A percentile compares a stretch with the other conserved stretches of the same genome.
Evolutionary conservation across 2,888 invertebrate species (phyloP).

Genomic region (Luperina testacea): DNA sequence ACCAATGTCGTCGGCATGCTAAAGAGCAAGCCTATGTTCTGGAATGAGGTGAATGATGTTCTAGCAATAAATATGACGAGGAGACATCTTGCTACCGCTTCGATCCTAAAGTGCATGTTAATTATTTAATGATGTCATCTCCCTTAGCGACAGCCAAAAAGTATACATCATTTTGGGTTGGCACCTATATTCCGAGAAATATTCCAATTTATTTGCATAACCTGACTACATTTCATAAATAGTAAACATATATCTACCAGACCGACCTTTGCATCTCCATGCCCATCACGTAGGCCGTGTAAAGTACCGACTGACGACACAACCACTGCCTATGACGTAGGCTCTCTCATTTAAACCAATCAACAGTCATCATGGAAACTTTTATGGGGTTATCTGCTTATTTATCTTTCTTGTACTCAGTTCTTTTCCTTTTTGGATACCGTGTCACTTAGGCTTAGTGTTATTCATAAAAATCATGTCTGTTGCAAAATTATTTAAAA

Average conservation of each 20-base stretch:
- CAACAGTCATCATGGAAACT: not conserved
- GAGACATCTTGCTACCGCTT: not conserved
- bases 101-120: not conserved
- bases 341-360: not conserved
- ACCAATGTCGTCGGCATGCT: not conserved
- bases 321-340: conserved; percentile 18
- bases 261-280: not conserved
- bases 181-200: not conserved
- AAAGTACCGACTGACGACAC: conserved; percentile 26
- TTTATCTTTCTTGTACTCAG: not conserved
- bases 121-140: not conserved
- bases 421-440: not conserved
- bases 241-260: not conserved
- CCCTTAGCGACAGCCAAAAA: not conserved
- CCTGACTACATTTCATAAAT: conserved; percentile 11
- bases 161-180: not conserved
- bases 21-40: not conserved
- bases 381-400: not conserved
- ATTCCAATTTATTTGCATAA: not conserved
- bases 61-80: not conserved
- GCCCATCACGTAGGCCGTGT: not conserved
- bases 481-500: not conserved
- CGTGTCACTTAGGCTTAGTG: not conserved
- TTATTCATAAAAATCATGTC: not conserved
- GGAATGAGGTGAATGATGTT: not conserved